Base-by-base conservation (phyloP, 2,888 invertebrate species). In the Merodon equestris region DNA sequence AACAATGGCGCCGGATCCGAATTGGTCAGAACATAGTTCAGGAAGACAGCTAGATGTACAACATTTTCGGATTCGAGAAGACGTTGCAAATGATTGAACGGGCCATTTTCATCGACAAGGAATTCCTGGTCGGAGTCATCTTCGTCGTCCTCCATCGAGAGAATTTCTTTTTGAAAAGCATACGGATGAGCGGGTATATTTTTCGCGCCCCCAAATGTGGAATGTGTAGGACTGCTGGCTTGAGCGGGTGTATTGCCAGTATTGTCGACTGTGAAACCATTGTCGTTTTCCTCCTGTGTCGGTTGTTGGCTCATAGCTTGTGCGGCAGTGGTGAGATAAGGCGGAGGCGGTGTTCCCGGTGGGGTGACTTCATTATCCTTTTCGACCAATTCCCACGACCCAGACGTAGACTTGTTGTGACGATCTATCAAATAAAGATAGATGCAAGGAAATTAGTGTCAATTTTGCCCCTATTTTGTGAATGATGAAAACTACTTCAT, bases 61-160 rank as follows among this genome's bases (percentile, higher is more conserved):
- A 88, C 86, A 82, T 89, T 88, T 83, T 96, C 95, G 76, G 95
- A 94, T 85, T 95, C 94, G 90, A 94, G 93, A 61, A 98, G 91
- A 84, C 94, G 93, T 14, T 93, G 92, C 67, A 97, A 91, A 83
- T 93, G 94, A 85, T 95, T 95, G 88, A 98, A 99, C 72, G 97
- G 94, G 0, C 97, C 97, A 81, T 96, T 95, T 85, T 95, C 94
- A 86, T 95, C 95, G 34, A 93, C 81, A 87, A 92, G 90, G 87
- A 93, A 93, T 84, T 95, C 94, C 84, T 96, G 94, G 85, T 96
- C 95, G 0, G 96, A 96, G 81, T 95, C 93, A 84, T 97, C 97
- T 85, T 97, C 97, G 86, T 97, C 97, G 86, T 97, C 97, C 87
- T 98, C 97, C 96, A 97, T 97, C 13, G 96, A 96, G 85, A 97